phyloP scores from a whole-genome alignment of 1,140 invertebrate genomes.

The Drosophila baimaii region DNA sequence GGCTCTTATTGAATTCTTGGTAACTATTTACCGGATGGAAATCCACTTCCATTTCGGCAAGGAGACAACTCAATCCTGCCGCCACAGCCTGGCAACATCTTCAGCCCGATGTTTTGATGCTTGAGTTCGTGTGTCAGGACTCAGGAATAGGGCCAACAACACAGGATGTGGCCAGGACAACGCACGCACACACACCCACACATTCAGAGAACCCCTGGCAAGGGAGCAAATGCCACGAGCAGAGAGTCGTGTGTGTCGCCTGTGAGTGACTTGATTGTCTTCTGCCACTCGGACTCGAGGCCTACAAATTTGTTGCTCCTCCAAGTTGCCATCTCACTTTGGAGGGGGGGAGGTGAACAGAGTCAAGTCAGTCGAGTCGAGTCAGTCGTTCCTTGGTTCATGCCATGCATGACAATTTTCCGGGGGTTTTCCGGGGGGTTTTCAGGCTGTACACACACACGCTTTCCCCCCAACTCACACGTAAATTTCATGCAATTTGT shows the following conservation, averaged over 20 bases:
- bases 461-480: slow-evolving; percentile 37
- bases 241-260: slow-evolving; percentile 21
- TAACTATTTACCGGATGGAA: slow-evolving; percentile 23
- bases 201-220: no score
- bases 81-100: slow-evolving; percentile 41
- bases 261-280: slow-evolving; percentile 60
- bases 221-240: slow-evolving; percentile 32
- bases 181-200: slow-evolving; percentile 4
- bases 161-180: slow-evolving; percentile 43
- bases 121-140: slow-evolving; percentile 34
- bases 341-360: slow-evolving; percentile 5
- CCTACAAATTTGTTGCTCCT: slow-evolving; percentile 65
- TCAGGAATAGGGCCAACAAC: slow-evolving; percentile 32
- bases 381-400: slow-evolving; percentile 33
- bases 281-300: slow-evolving; percentile 42
- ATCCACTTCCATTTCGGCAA: slow-evolving; percentile 7
- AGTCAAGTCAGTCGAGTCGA: slow-evolving; percentile 28
- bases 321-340: slow-evolving; percentile 14
- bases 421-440: slow-evolving; percentile 6
- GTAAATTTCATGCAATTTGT: slow-evolving; percentile 83
- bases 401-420: slow-evolving; percentile 79
- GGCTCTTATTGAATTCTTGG: slow-evolving; percentile 10
- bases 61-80: slow-evolving; percentile 35
- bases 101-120: slow-evolving; percentile 37
- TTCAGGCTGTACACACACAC: slow-evolving; percentile 13